These are phyloP conservation scores for Agrotis clavis DNA, from an alignment of 2,888 invertebrate species.

Conservation along the genomic window DNA sequence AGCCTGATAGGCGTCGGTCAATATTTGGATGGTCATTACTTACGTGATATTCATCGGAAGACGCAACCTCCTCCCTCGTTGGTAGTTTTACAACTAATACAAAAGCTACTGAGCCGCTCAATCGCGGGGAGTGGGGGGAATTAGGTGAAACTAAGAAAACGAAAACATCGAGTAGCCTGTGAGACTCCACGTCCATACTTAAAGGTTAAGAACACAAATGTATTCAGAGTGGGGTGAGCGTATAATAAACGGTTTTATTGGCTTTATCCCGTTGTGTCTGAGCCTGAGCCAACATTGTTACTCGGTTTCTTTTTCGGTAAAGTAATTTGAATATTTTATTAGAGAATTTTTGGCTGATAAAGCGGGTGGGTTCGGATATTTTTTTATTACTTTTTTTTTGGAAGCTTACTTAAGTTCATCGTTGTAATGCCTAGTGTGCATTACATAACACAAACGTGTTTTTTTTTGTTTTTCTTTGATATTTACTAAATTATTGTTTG, in stretches of 20 bases:
- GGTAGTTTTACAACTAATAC: too few relatives aligned
- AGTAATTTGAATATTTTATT: slow-evolving; percentile 75
- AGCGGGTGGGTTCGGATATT: slow-evolving; percentile 41
- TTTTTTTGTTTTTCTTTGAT: background rate
- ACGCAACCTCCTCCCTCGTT: too few relatives aligned
- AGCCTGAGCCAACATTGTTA: slow-evolving; percentile 75
- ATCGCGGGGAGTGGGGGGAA: too few relatives aligned
- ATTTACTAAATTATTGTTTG: background rate
- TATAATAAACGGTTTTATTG: slow-evolving; percentile 87
- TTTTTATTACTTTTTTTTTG: slow-evolving; percentile 12
- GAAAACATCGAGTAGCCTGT: too few relatives aligned
- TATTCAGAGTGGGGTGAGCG: slow-evolving; percentile 82
- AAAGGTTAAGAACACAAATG: slow-evolving; percentile 80
- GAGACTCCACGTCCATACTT: too few relatives aligned
- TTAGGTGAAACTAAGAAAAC: too few relatives aligned
- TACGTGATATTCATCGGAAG: too few relatives aligned
- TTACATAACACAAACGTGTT: background rate
- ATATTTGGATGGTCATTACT: too few relatives aligned
- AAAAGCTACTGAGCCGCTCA: too few relatives aligned
- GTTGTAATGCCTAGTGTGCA: background rate
- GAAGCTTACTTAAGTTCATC: background rate
- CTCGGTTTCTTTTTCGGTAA: slow-evolving; percentile 73
- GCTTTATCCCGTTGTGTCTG: slow-evolving; percentile 76
- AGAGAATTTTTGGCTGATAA: slow-evolving; percentile 62
- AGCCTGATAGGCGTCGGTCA: too few relatives aligned